These are phyloP conservation scores for Caenorhabditis japonica DNA, from an alignment of 2,888 invertebrate species.

Conservation along the genomic window DNA sequence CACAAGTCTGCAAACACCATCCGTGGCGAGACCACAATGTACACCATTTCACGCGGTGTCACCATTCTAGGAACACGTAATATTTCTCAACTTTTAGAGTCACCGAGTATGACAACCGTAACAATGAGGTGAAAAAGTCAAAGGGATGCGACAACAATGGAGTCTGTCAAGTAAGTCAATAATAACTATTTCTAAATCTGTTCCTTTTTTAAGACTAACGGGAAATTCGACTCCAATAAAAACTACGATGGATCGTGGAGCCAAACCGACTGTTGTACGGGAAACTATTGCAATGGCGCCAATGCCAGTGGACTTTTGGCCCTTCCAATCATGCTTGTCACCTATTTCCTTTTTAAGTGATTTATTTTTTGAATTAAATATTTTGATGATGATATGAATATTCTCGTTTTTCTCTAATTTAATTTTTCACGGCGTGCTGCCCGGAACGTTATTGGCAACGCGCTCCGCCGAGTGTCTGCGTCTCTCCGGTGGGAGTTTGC, in stretches of 20 bases:
- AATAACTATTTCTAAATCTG: not conserved
- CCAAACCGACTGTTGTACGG: conserved; percentile 39
- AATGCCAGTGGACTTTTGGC: conserved; percentile 21
- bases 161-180: conserved; percentile 12
- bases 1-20: no score
- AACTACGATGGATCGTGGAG: conserved; percentile 19
- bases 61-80: no score
- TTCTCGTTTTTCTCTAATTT: not conserved
- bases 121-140: conserved; percentile 13
- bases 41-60: no score
- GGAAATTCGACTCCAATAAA: conserved; percentile 16
- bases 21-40: no score
- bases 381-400: not conserved
- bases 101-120: conserved; percentile 13
- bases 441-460: no score
- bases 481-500: no score
- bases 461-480: no score
- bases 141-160: conserved; percentile 29
- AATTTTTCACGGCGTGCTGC: no score
- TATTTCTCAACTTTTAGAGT: conserved; percentile 22
- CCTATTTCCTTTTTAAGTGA: conserved; percentile 46
- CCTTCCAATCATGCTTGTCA: conserved; percentile 28
- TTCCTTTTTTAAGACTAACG: conserved; percentile 17
- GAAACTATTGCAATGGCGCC: conserved; percentile 53
- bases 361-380: not conserved